Base-by-base conservation (phyloP, 2,888 invertebrate species). In the Therioaphis trifolii region DNA sequence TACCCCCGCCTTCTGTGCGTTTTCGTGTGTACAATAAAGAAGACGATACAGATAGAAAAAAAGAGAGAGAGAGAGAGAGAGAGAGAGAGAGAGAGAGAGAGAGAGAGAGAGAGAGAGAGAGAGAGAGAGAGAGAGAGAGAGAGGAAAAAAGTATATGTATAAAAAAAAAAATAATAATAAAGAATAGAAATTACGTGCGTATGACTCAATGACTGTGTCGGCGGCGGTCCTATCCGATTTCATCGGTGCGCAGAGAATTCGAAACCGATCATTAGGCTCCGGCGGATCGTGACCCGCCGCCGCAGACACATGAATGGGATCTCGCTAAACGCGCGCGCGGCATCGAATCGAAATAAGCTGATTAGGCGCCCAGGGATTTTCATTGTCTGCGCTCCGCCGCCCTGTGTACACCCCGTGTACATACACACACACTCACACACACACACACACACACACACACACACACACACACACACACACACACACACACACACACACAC, bases 241-340 rank as follows among this genome's bases (percentile, higher is more conserved):
- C 82, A 82, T 74, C 82, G 52, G 82, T 74, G 82, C 82, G 82
- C 74, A n/a, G 82, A 82, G 82, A 82, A 82, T 82, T 35, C 72
- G 82, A 82, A 82, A 82, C 82, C 72, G 82, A 82, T 82, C 72
- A 82, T 82, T 82, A 82, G 80, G 80, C 71, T 72, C 80, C 72
- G 80, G 71, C 49, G 72, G 82, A 63, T 82, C 82, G 82, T 82
- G 82, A 82, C 82, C 82, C 82, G 29, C 80, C 71, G 55, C 79
- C 43, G 7, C 76, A n/a, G 52, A 29, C 35, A 18, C 63, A 18
- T 74, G 49, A 74, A 63, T 63, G 72, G 52, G 49, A 80, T 63
- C 82, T 46, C 35, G 68, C 74, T 66, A 82, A 82, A 82, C 74
- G 46, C 80, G 69, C 55, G 71, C 35, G 35, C 71, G 58, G 80